Percentiles rank a stretch among this genome's conserved stretches.
These are phyloP conservation scores for Campoplex capitator DNA, from an alignment of 2,888 invertebrate species.

Conservation along the genomic window DNA sequence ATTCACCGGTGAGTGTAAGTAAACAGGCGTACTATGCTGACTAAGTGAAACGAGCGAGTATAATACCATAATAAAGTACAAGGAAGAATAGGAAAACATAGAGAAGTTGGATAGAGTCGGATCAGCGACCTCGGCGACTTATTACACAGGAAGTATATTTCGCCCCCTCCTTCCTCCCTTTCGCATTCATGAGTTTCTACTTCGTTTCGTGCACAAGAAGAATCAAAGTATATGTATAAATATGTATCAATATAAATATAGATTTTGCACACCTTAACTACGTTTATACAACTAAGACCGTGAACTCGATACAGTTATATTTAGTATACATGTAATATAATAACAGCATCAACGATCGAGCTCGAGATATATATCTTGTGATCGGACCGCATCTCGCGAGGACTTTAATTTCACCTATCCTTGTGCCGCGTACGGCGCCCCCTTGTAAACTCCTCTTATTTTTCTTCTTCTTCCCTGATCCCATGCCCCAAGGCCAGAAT, in stretches of 20 bases:
- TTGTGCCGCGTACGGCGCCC: slow-evolving; percentile 44
- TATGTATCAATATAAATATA: background rate
- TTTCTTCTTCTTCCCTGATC: slow-evolving; percentile 1
- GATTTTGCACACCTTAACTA: slow-evolving; percentile 25
- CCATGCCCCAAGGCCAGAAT: slow-evolving; percentile 28
- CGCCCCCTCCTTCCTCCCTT: slow-evolving; percentile 15
- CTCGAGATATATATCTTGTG: slow-evolving; percentile 59
- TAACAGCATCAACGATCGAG: slow-evolving; percentile 52
- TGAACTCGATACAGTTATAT: slow-evolving; percentile 64
- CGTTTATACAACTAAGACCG: slow-evolving; percentile 55
- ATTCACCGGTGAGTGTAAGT: slow-evolving; percentile 37
- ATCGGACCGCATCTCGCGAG: slow-evolving; percentile 63
- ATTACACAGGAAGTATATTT: slow-evolving; percentile 63
- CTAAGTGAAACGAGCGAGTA: slow-evolving; percentile 61
- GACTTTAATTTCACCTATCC: slow-evolving; percentile 61
- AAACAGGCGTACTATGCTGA: slow-evolving; percentile 32
- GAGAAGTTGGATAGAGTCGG: slow-evolving; percentile 50
- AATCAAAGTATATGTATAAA: slow-evolving; percentile 25
- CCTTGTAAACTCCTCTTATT: slow-evolving; percentile 40
- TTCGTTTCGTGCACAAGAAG: slow-evolving; percentile 44
- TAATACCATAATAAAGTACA: slow-evolving; percentile 64
- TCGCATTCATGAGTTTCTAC: slow-evolving; percentile 39
- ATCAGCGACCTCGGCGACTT: slow-evolving; percentile 62
- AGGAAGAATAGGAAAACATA: slow-evolving; percentile 51
- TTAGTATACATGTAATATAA: slow-evolving; percentile 42